Conservation (phyloP, 2,113 vertebrate species). For the Bos indicus region DNA sequence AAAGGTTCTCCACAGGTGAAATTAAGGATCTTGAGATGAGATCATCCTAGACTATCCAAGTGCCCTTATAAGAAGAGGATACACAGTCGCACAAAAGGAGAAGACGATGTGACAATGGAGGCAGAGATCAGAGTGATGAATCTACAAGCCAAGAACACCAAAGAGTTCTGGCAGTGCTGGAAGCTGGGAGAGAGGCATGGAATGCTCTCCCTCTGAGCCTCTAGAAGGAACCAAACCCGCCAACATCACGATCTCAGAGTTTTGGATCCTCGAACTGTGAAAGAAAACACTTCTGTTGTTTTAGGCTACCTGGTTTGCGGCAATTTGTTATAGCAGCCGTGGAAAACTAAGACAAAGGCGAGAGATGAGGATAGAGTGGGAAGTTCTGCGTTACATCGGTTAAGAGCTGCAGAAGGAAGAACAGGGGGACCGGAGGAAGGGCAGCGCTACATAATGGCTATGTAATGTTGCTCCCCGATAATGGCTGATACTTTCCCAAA, state of each 20-base stretch:
- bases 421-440: fast-evolving
- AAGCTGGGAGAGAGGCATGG: no score
- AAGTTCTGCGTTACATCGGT: background rate
- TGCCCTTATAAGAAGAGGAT: background rate
- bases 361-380: background rate
- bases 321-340: background rate
- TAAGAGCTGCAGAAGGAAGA: background rate
- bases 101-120: fast-evolving
- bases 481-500: background rate
- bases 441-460: no score
- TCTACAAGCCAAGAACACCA: no score
- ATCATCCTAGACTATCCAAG: background rate
- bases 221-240: background rate
- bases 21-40: background rate
- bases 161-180: no score
- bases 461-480: no score
- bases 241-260: background rate
- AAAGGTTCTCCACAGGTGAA: background rate
- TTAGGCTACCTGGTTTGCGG: background rate
- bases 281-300: background rate
- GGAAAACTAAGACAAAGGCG: background rate
- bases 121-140: background rate
- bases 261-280: background rate
- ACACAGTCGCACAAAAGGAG: background rate
- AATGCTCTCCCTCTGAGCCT: background rate